Evolutionary conservation across 2,797 vertebrate species (phyloP), one percentile per base, ranked within the genome.

Genomic region (Hozukius guyotensis): DNA sequence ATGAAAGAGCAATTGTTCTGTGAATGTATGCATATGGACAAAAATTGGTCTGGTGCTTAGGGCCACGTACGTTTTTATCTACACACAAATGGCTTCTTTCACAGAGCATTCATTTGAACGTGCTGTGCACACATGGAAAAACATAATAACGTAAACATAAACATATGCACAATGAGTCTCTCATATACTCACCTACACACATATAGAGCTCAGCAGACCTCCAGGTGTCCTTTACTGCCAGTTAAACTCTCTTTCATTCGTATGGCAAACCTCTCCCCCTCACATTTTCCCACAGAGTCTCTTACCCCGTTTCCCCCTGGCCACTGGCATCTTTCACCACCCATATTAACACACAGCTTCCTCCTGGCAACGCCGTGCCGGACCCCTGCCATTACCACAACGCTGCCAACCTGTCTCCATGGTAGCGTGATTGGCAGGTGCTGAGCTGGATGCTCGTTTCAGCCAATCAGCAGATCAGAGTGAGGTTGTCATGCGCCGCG

Each of bases 261-360:
- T 85, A 75, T 84, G 63, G 81, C 85, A 88, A 93, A 88, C 53
- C 57, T 42, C 78, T 18, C 77, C 77, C 75, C 57, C 76, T 69
- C 82, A 73, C 63, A 89, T 87, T 94, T 95, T 93, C 93, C 92
- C 94, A 95, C 93, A 95, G 87, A 86, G 86, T 85, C 78, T 84
- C 80, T 75, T 81, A 68, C 78, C 82, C 80, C 75, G 53, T 75
- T 82, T 88, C 63, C 69, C 80, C 67, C 72, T 68, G 72, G 80
- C 82, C 83, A 61, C 82, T 90, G 92, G 91, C 93, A 92, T 89
- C 81, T 89, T 90, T 87, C 85, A 79, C 84, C 92, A 90, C 86
- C 85, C 93, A 91, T 90, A 93, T 90, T 88, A 94, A 87, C 92
- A 89, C 94, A 90, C 94, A 94, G 94, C 92, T 93, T 95, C 91